These are phyloP conservation scores for Microcebus griseorufus DNA, from an alignment of 2,113 vertebrate species.

Conservation along the genomic window DNA sequence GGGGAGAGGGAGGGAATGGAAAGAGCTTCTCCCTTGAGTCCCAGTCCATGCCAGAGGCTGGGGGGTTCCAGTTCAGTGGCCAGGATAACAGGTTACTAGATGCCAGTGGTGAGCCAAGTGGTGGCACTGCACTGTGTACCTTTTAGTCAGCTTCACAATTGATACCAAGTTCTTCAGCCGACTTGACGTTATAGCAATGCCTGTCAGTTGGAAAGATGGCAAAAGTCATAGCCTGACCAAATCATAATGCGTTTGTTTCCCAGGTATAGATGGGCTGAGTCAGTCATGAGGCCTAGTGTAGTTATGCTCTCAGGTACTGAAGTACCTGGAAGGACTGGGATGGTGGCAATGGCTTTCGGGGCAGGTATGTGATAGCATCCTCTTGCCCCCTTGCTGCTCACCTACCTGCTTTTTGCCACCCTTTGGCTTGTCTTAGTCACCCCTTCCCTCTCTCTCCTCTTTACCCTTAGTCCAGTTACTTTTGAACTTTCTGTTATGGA, in stretches of 20 bases:
- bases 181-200: neutral
- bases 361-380: neutral
- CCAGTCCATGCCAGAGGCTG: neutral
- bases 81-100: neutral
- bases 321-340: neutral
- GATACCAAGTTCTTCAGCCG: neutral
- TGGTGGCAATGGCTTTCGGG: neutral
- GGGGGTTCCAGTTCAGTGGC: neutral
- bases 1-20: neutral
- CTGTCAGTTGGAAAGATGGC: neutral
- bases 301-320: neutral
- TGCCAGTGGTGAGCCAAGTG: neutral
- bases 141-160: neutral
- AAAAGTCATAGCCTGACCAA: neutral
- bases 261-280: neutral
- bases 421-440: neutral
- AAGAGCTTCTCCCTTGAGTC: neutral
- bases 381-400: neutral
- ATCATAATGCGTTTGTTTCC: neutral
- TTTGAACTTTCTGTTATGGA: constrained; percentile 25
- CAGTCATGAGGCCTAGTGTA: neutral
- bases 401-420: neutral
- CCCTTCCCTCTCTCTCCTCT: neutral
- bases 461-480: neutral
- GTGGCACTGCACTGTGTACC: neutral